Percentiles rank a stretch among this genome's conserved stretches.
phyloP scores from a whole-genome alignment of 2,888 invertebrate genomes.

The Sussaba pulchella region DNA sequence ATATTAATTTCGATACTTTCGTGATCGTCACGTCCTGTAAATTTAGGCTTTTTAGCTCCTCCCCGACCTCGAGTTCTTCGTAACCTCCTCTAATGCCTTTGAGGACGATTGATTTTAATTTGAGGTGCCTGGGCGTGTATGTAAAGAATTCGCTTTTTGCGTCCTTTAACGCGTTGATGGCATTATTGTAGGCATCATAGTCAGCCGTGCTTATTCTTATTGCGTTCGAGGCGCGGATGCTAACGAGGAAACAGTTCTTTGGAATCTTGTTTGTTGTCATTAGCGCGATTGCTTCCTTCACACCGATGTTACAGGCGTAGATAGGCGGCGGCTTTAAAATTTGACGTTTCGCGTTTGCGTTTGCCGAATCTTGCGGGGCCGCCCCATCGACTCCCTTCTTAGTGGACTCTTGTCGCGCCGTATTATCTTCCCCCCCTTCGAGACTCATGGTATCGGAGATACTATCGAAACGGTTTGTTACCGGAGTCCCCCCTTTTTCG shows the following conservation, averaged over 20 bases:
- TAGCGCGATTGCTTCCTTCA: neutral
- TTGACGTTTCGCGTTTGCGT: neutral
- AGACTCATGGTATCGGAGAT: neutral
- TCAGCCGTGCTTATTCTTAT: neutral
- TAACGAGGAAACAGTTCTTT: neutral
- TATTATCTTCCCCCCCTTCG: neutral
- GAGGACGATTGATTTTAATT: constrained; percentile 13
- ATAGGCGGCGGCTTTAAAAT: neutral
- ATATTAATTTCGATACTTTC: constrained; percentile 24
- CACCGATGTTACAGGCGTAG: neutral
- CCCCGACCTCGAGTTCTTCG: neutral
- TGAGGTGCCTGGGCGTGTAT: constrained; percentile 31
- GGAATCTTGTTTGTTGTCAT: neutral
- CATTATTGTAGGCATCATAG: too few species aligned
- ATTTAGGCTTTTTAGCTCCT: neutral
- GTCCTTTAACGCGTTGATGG: too few species aligned
- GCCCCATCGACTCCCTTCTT: neutral
- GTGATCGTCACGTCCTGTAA: constrained; percentile 4
- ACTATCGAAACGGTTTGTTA: neutral
- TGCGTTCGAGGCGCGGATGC: neutral
- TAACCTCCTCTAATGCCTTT: constrained; percentile 44
- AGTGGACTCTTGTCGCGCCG: too few species aligned
- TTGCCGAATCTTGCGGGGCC: neutral
- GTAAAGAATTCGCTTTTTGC: too few species aligned
- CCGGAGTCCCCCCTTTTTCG: neutral